These are phyloP conservation scores for Corythoichthys intestinalis DNA, from an alignment of 2,113 vertebrate genomes.

Conservation along the genomic window DNA sequence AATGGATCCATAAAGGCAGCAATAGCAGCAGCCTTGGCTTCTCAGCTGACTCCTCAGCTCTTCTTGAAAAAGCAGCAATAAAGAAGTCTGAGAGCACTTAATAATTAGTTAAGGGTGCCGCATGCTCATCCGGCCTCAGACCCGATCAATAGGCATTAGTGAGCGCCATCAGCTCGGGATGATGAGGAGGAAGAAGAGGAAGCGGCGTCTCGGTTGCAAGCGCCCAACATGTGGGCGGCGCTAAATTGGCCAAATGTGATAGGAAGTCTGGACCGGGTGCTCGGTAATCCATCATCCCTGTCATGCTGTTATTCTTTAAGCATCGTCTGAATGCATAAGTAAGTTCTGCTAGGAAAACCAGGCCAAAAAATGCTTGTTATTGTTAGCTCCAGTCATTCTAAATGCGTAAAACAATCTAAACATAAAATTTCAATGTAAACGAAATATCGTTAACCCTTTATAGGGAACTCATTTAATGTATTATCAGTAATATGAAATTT, in stretches of 20 bases:
- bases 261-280: conserved; percentile 27
- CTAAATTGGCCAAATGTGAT: conserved; percentile 50
- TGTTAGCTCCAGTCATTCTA: no score
- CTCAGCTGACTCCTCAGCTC: conserved; percentile 46
- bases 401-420: no score
- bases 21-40: not conserved
- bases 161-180: conserved; percentile 43
- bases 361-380: not conserved
- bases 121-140: conserved; percentile 54
- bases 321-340: conserved; percentile 1
- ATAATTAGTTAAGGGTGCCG: conserved; percentile 70
- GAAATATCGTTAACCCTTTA: no score
- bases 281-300: not conserved
- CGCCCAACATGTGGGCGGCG: conserved; percentile 25
- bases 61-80: conserved; percentile 71
- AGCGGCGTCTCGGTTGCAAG: conserved; percentile 46
- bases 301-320: not conserved
- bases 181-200: conserved; percentile 31
- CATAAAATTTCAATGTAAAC: no score
- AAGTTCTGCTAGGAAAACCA: not conserved
- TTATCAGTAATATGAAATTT: no score
- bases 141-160: conserved; percentile 74
- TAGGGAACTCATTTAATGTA: no score
- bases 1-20: conserved; percentile 48
- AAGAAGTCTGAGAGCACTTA: conserved; percentile 70